These are phyloP conservation scores for Sthenelais limicola DNA, from an alignment of 2,888 invertebrate species.

Conservation along the genomic window DNA sequence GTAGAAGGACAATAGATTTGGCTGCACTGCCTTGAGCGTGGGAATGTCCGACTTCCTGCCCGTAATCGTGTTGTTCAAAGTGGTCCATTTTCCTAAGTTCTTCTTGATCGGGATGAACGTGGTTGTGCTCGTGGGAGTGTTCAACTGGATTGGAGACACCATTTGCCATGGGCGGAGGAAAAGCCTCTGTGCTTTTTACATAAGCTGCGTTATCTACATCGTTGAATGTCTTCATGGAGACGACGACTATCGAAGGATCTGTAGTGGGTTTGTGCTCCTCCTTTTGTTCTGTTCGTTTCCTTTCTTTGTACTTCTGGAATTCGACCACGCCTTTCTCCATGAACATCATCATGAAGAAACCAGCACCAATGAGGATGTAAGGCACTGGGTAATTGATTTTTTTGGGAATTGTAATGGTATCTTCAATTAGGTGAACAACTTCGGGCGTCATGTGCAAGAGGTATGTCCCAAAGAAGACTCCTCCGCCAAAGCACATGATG, in stretches of 20 bases:
- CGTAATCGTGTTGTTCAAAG: background rate
- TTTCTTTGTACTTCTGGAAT: background rate
- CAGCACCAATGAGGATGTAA: conserved; percentile 57
- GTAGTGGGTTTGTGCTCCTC: no score
- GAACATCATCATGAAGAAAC: conserved; percentile 47
- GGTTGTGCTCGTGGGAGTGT: background rate
- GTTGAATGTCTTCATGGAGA: no score
- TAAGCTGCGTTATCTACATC: background rate
- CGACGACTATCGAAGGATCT: no score
- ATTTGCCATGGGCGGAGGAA: background rate
- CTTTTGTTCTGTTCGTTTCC: background rate
- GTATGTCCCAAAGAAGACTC: conserved; percentile 69
- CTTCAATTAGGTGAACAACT: conserved; percentile 58
- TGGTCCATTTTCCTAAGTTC: no score
- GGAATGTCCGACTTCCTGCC: background rate
- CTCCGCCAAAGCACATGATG: conserved; percentile 67
- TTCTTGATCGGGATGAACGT: background rate
- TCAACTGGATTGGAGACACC: background rate
- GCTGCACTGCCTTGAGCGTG: conserved; percentile 41
- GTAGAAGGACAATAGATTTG: conserved; percentile 73
- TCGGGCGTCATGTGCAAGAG: conserved; percentile 69
- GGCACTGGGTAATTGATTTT: conserved; percentile 62
- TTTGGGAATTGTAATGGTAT: conserved; percentile 47
- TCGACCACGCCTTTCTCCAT: conserved; percentile 26
- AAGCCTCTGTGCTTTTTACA: background rate